Evolutionary conservation across 1,140 invertebrate species (phyloP), one percentile per base, ranked within the genome.

Genomic region (Oncopodura yosiiana): DNA sequence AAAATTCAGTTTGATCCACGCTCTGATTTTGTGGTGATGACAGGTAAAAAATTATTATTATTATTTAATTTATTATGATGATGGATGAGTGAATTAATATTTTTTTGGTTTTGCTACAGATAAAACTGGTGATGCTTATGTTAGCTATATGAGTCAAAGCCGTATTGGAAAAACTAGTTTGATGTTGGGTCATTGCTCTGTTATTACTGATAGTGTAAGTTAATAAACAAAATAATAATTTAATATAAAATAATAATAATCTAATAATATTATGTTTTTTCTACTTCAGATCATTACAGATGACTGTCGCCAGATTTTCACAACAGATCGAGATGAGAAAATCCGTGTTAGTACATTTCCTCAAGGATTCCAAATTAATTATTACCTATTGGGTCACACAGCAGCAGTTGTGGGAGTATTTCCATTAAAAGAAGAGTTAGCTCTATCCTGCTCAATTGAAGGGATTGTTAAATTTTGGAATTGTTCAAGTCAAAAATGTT

Each of bases 291-390:
- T 30, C 5, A 9, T 24, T 8, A 38, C 16, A 26, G 26, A 37
- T 1, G 52, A 53, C 26, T 37, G 36, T 27, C 9, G 11, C 4
- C 14, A 19, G 2, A 46, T 53, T 26, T 53, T 30, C 18, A 53
- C 52, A 45, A 18, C 42, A 46, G 52, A 53, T 29, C 52, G 52
- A 11, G 52, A 53, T 46, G 52, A 53, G 18, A 53, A 53, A 36
- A 53, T 53, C 16, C 29, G 52, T 5, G 19, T 53, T 24, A 46
- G 42, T 32, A 38, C 23, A 21, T 53, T 53, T 36, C 52, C 52
- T 3, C 19, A 53, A 19, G 41, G 42, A 16, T 53, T n/a, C 26
- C 26, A 34, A 30, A 53, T 53, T 27, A 23, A 45, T 23, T 21
- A 39, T n/a, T 53, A 45, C 11, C 38, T 43, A 5, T 29, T 53